phyloP scores from a whole-genome alignment of 2,113 vertebrate genomes.

The Odobenus rosmarus region DNA sequence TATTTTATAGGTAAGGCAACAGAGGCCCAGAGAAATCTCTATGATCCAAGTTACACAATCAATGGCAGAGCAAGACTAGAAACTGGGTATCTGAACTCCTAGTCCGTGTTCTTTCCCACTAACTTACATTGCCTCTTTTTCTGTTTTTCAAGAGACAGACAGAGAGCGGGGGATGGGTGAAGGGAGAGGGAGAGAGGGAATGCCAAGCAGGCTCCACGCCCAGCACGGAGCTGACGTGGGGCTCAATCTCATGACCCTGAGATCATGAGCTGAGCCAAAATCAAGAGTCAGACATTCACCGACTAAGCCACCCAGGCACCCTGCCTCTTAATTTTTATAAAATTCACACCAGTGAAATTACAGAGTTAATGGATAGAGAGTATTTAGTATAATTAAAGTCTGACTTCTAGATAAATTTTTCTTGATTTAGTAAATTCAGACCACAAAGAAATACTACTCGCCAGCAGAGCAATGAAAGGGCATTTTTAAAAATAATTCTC shows the following conservation, averaged over 20 bases:
- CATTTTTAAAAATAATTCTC: neutral
- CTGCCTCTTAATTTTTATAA: constrained; percentile 22
- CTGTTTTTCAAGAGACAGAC: neutral
- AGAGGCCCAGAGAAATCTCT: neutral
- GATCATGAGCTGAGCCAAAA: neutral
- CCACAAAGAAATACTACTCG: neutral
- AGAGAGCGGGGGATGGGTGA: too few relatives aligned
- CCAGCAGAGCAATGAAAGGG: neutral
- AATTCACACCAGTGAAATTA: neutral
- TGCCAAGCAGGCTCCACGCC: neutral
- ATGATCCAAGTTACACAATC: neutral
- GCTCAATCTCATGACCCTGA: neutral
- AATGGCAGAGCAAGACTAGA: neutral
- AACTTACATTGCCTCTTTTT: neutral
- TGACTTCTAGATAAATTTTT: constrained; percentile 25
- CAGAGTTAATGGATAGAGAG: neutral
- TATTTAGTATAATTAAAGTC: constrained; percentile 27
- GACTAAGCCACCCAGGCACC: neutral
- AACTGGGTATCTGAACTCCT: neutral
- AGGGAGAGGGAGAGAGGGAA: neutral
- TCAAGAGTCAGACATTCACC: neutral
- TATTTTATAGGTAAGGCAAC: constrained; percentile 38
- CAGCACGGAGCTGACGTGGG: neutral
- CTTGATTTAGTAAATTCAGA: constrained; percentile 10
- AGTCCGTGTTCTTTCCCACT: neutral